These are phyloP conservation scores for Physocephala rufipes DNA, from an alignment of 2,888 invertebrate species.

Conservation along the genomic window DNA sequence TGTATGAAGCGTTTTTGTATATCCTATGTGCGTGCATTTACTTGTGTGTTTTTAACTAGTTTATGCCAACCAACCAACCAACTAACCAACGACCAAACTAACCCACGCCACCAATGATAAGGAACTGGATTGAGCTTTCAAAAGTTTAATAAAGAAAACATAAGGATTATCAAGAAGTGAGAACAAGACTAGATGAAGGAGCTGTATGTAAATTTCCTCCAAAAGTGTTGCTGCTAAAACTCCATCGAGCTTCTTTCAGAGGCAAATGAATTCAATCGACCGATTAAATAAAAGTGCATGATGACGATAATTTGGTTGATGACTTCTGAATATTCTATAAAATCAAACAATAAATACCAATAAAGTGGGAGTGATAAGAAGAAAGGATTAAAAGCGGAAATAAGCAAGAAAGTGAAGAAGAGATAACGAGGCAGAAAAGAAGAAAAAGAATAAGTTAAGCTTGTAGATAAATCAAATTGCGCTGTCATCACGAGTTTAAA, in stretches of 20 bases:
- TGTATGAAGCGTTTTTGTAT: neutral
- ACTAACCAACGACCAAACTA: too few relatives aligned
- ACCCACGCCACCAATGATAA: constrained; percentile 2
- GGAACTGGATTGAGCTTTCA: neutral
- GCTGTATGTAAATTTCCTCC: neutral
- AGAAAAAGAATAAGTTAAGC: neutral
- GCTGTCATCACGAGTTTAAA: neutral
- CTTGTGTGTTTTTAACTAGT: constrained; percentile 19
- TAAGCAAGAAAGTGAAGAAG: neutral
- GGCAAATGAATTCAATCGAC: constrained; percentile 9
- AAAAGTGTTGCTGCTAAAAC: neutral
- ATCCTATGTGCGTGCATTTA: constrained; percentile 16
- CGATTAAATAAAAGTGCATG: neutral
- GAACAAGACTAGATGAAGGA: neutral
- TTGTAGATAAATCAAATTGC: neutral
- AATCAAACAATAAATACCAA: neutral
- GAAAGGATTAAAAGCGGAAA: neutral
- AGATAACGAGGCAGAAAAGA: neutral
- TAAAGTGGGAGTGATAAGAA: neutral
- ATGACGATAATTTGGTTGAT: constrained; percentile 25
- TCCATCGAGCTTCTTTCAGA: neutral
- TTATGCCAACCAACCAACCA: neutral
- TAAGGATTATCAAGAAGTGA: neutral
- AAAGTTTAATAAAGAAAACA: neutral
- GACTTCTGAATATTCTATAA: constrained; percentile 23